Percentiles rank a stretch among this genome's conserved stretches.
These are phyloP conservation scores for Sphecodes monilicornis DNA, from an alignment of 2,888 invertebrate genomes.

Conservation along the genomic window DNA sequence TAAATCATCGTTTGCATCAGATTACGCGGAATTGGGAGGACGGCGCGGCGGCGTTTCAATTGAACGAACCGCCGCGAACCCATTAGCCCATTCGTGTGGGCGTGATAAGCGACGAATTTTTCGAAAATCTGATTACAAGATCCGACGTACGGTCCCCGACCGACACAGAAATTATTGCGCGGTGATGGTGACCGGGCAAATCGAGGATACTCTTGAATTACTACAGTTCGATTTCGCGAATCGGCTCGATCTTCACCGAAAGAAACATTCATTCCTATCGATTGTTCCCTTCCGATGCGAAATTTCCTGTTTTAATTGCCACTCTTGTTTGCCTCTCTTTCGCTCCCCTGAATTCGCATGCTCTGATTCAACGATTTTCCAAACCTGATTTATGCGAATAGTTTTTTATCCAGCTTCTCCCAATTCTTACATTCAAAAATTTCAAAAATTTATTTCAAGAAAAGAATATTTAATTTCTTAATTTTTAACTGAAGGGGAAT, in stretches of 20 bases:
- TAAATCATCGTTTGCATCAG: conserved; percentile 62
- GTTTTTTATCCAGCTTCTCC: background rate
- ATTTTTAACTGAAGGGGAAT: background rate
- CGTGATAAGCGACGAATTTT: conserved; percentile 60
- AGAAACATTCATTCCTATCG: conserved; percentile 10
- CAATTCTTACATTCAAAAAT: background rate
- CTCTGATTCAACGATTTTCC: background rate
- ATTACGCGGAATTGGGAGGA: conserved; percentile 63
- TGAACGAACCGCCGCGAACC: conserved; percentile 54
- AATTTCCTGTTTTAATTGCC: background rate
- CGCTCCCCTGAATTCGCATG: background rate
- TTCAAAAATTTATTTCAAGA: background rate
- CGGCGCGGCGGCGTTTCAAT: conserved; percentile 52
- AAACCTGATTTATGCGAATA: background rate
- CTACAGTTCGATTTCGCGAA: conserved; percentile 37
- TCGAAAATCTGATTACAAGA: conserved; percentile 66
- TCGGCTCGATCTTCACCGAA: conserved; percentile 32
- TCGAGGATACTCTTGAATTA: conserved; percentile 43
- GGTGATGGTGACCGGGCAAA: conserved; percentile 26
- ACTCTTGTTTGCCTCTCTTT: background rate
- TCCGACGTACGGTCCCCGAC: conserved; percentile 30
- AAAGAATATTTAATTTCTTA: background rate
- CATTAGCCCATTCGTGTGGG: conserved; percentile 49
- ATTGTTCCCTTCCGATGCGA: conserved; percentile 26
- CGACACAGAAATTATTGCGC: conserved; percentile 47